A percentile compares a stretch with the other conserved stretches of the same genome.
Evolutionary conservation across 2,113 vertebrate species (phyloP).

Genomic region (Maccullochella peelii): DNA sequence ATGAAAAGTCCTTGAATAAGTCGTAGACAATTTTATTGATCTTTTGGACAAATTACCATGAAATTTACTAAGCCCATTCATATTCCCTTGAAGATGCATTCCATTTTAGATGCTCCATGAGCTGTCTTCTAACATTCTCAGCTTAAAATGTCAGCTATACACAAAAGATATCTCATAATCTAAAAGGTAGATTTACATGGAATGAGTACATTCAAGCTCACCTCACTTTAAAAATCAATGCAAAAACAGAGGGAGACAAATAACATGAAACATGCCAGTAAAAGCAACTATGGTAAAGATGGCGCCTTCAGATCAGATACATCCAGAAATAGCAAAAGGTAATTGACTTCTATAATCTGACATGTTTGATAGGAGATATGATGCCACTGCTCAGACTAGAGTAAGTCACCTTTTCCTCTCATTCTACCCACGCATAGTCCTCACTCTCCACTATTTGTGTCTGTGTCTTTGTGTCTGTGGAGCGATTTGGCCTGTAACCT

Average conservation of each 20-base stretch:
- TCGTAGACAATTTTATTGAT: no score
- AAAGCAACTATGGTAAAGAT: not conserved
- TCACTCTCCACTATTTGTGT: not conserved
- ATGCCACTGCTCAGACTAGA: not conserved
- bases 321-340: not conserved
- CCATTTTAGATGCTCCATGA: no score
- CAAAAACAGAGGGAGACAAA: not conserved
- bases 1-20: no score
- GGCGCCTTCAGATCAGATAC: not conserved
- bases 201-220: no score
- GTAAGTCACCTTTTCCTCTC: conserved; percentile 14
- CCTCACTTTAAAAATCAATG: not conserved
- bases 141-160: no score
- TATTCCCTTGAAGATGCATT: no score
- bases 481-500: conserved; percentile 50
- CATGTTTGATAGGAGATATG: not conserved
- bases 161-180: no score
- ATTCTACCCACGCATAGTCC: not conserved
- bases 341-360: not conserved
- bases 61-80: no score
- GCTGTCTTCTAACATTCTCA: no score
- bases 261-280: not conserved
- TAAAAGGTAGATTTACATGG: no score
- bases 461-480: conserved; percentile 21
- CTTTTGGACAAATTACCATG: no score